Percentiles rank a stretch among this genome's conserved stretches.
Conservation (phyloP, 2,888 invertebrate genomes). For the Prosapia bicincta region DNA sequence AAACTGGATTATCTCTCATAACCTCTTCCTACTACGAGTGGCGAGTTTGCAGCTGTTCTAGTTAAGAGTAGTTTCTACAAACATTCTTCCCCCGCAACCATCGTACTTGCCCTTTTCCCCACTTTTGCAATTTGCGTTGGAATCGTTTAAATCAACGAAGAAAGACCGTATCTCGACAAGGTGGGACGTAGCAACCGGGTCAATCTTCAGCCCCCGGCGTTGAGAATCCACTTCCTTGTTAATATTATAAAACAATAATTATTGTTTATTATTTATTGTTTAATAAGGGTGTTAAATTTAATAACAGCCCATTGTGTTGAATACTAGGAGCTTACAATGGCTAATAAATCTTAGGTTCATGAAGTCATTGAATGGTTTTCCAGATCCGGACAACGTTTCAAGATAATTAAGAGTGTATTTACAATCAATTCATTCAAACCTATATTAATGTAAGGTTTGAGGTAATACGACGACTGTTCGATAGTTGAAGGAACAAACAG, state of each 20-base stretch:
- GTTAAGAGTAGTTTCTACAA: too few relatives aligned
- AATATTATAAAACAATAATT: constrained; percentile 2
- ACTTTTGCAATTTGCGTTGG: neutral
- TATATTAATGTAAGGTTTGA: too few relatives aligned
- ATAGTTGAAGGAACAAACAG: too few relatives aligned
- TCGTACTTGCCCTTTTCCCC: too few relatives aligned
- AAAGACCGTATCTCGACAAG: neutral
- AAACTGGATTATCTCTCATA: too few relatives aligned
- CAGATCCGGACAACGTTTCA: too few relatives aligned
- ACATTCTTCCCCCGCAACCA: too few relatives aligned
- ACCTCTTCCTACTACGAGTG: too few relatives aligned
- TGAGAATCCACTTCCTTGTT: neutral
- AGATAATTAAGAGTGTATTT: too few relatives aligned
- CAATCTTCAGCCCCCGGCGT: neutral
- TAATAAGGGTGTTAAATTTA: neutral
- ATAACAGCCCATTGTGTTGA: neutral
- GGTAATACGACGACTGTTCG: too few relatives aligned
- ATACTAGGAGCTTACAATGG: neutral
- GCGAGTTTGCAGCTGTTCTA: too few relatives aligned
- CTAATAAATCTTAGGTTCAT: neutral
- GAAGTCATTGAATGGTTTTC: neutral
- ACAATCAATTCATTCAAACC: too few relatives aligned
- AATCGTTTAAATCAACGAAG: neutral
- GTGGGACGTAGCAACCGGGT: neutral
- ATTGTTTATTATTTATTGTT: neutral